Conservation (phyloP, 2,888 invertebrate genomes). For the Drosophila rubida region DNA sequence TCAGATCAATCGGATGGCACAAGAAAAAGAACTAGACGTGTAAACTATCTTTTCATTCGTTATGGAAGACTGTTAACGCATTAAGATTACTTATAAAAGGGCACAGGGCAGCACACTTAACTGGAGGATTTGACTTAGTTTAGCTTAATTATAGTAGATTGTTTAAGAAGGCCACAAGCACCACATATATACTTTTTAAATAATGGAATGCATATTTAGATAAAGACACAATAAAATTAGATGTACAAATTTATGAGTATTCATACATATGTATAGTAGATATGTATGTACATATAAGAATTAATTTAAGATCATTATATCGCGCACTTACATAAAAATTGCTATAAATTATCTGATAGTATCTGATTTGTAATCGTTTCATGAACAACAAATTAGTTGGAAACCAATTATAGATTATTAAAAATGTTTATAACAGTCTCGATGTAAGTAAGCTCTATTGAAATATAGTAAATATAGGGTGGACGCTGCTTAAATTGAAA, state of each 20-base stretch:
- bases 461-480: slow-evolving; percentile 16
- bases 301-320: slow-evolving; percentile 16
- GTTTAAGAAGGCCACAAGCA: neutral
- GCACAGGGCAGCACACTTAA: too few species aligned
- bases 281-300: neutral
- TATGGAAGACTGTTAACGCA: too few species aligned
- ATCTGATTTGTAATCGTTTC: too few species aligned
- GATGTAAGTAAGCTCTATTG: neutral
- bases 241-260: slow-evolving; percentile 1
- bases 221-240: slow-evolving; percentile 16
- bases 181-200: too few species aligned
- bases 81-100: too few species aligned
- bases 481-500: slow-evolving; percentile 40
- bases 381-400: neutral
- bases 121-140: too few species aligned
- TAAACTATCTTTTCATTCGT: too few species aligned
- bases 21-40: too few species aligned
- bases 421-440: neutral
- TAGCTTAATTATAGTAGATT: too few species aligned
- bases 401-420: neutral
- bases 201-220: neutral
- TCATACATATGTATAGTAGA: neutral
- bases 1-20: too few species aligned
- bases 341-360: neutral
- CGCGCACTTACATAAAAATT: neutral